These are phyloP conservation scores for Heliothis subflexa DNA, from an alignment of 1,140 invertebrate species.

Conservation along the genomic window DNA sequence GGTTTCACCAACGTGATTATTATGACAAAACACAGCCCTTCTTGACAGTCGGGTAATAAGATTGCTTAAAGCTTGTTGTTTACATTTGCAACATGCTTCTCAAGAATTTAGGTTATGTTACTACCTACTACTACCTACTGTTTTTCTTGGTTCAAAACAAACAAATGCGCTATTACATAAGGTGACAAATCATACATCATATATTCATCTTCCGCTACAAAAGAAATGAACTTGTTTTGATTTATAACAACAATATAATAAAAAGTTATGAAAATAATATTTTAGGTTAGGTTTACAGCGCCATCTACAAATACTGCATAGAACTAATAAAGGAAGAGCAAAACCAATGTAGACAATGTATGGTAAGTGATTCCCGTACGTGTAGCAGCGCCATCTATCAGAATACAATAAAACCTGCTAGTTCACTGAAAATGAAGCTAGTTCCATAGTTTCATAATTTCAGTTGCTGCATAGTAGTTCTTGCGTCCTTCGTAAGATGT, in stretches of 20 bases:
- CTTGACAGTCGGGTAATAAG: no score
- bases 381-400: background rate
- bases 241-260: background rate
- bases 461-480: background rate
- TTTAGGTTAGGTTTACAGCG: slow-evolving; percentile 5
- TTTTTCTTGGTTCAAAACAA: slow-evolving; percentile 16
- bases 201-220: background rate
- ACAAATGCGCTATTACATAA: background rate
- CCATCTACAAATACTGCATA: background rate
- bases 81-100: slow-evolving; percentile 3
- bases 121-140: background rate
- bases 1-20: no score
- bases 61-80: background rate
- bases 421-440: background rate
- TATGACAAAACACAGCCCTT: no score
- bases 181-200: background rate
- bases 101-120: slow-evolving; percentile 18
- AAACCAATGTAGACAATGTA: background rate
- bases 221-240: background rate
- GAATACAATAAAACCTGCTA: background rate
- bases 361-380: background rate
- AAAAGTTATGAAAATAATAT: background rate
- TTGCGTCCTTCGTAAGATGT: background rate
- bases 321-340: background rate
- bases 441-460: background rate